Percentiles rank a stretch among this genome's conserved stretches.
Evolutionary conservation across 2,888 invertebrate species (phyloP).

Genomic region (Tribolium freemani): DNA sequence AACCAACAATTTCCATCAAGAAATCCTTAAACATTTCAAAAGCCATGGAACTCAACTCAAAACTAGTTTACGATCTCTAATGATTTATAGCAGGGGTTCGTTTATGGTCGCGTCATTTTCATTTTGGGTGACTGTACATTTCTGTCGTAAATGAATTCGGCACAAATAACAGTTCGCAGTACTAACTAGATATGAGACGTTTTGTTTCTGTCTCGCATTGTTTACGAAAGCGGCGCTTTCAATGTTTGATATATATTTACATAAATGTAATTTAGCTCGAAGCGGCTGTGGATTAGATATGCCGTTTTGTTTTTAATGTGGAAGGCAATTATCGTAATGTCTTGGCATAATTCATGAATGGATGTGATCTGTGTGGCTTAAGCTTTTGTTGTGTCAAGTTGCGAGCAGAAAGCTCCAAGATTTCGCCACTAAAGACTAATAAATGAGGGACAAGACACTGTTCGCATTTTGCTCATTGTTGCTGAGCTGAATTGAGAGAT

Average conservation of each 20-base stretch:
- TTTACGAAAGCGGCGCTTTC: slow-evolving; percentile 41
- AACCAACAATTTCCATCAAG: no score
- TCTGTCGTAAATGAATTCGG: background rate
- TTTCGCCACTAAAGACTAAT: slow-evolving; percentile 18
- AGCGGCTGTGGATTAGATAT: slow-evolving; percentile 41
- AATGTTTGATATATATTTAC: slow-evolving; percentile 40
- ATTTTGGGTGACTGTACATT: no score
- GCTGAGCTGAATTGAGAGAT: background rate
- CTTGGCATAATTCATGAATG: slow-evolving; percentile 20
- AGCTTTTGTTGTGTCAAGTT: slow-evolving; percentile 10
- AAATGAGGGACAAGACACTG: slow-evolving; percentile 7
- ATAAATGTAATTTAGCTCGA: slow-evolving; percentile 45
- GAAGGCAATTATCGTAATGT: slow-evolving; percentile 36
- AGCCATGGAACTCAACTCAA: no score
- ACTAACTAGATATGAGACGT: slow-evolving; percentile 36
- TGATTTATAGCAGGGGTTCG: no score
- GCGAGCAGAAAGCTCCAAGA: slow-evolving; percentile 12
- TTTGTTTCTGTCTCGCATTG: slow-evolving; percentile 41
- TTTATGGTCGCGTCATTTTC: no score
- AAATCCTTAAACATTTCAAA: no score
- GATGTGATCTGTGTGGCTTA: slow-evolving; percentile 21
- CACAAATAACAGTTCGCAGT: slow-evolving; percentile 40
- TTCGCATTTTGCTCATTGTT: background rate
- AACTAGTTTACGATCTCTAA: no score
- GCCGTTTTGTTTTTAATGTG: slow-evolving; percentile 39